phyloP scores from a whole-genome alignment of 2,797 vertebrate species.

The Gallinago solitaria region DNA sequence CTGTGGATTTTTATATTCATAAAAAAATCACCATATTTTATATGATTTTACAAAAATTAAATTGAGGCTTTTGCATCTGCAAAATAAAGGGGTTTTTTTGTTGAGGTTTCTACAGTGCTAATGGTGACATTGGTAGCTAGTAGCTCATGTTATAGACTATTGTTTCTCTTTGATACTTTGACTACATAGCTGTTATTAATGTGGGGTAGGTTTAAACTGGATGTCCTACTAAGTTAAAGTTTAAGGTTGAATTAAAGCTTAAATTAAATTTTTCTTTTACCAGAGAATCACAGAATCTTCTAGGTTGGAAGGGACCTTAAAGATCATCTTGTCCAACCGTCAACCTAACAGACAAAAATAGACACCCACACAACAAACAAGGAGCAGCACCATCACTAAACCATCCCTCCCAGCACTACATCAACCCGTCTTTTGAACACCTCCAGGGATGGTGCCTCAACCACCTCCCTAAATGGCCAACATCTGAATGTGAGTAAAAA shows the following conservation, averaged over 20 bases:
- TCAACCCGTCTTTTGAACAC: too few relatives aligned
- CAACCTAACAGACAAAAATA: too few relatives aligned
- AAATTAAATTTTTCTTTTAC: neutral
- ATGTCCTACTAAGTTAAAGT: neutral
- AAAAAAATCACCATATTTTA: neutral
- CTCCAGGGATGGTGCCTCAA: too few relatives aligned
- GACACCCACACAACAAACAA: too few relatives aligned
- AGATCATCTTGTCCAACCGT: too few relatives aligned
- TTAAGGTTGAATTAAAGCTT: neutral
- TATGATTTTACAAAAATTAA: neutral
- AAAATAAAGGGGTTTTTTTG: neutral
- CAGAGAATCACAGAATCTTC: too few relatives aligned
- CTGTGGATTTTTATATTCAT: neutral
- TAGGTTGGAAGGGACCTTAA: too few relatives aligned
- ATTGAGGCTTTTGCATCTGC: neutral
- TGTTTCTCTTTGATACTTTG: neutral
- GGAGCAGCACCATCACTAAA: too few relatives aligned
- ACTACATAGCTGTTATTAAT: neutral
- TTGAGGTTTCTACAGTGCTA: neutral
- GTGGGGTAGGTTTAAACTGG: neutral
- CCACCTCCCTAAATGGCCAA: too few relatives aligned
- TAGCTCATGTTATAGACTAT: neutral
- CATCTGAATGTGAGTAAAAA: neutral
- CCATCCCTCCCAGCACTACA: too few relatives aligned
- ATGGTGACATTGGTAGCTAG: neutral